Evolutionary conservation across 2,113 vertebrate genomes (phyloP).

Genomic region (Solenodon paradoxus): DNA sequence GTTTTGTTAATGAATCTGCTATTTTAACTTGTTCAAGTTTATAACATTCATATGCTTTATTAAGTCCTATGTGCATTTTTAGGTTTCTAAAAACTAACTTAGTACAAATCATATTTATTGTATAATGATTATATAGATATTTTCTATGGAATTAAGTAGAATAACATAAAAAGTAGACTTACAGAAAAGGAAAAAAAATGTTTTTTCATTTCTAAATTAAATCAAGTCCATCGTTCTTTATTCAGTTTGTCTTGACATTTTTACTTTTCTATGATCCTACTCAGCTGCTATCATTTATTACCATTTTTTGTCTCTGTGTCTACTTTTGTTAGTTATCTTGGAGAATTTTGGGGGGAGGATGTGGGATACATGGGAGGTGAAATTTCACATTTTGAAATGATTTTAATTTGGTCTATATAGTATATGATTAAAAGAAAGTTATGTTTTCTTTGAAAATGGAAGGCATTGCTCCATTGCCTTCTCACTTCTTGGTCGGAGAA

Average conservation of each 20-base stretch:
- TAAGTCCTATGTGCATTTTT: background rate
- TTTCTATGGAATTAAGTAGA: background rate
- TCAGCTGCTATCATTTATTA: background rate
- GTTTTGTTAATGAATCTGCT: background rate
- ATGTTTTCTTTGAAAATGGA: background rate
- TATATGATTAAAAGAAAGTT: background rate
- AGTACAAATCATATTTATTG: background rate
- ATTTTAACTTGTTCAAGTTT: constrained; percentile 16
- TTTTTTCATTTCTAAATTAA: background rate
- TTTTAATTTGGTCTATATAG: background rate
- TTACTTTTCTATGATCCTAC: background rate
- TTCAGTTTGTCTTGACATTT: background rate
- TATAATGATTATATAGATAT: background rate
- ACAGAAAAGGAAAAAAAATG: background rate
- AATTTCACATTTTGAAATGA: constrained; percentile 7
- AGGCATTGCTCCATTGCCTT: background rate
- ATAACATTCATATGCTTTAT: background rate
- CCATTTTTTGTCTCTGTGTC: background rate
- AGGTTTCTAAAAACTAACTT: background rate
- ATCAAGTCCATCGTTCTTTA: background rate
- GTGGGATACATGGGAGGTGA: background rate
- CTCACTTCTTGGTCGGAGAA: background rate
- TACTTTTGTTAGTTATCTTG: background rate
- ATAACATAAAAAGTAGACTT: background rate
- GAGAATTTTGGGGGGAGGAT: background rate